phyloP scores from a whole-genome alignment of 2,888 invertebrate species.

The Cephus sareptanus region DNA sequence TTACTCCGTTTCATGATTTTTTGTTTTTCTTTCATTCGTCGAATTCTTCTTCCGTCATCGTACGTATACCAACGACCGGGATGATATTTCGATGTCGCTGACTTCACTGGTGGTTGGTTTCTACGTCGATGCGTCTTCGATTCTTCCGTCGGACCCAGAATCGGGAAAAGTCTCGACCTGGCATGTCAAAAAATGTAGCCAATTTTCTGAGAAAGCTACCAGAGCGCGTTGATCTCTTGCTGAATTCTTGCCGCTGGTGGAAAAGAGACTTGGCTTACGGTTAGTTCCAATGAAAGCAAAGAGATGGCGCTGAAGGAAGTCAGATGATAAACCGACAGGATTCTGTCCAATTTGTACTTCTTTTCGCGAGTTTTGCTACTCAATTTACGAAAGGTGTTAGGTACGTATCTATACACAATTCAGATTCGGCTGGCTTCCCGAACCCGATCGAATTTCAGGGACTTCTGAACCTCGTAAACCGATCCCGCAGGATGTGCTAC shows the following conservation, averaged over 20 bases:
- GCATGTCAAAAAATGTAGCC: not conserved
- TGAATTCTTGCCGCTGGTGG: not conserved
- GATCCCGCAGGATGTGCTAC: no score
- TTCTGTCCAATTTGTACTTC: not conserved
- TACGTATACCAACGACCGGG: not conserved
- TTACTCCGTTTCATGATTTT: not conserved
- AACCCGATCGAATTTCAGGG: no score
- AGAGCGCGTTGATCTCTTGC: not conserved
- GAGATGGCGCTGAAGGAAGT: not conserved
- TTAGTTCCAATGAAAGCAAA: not conserved
- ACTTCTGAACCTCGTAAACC: no score
- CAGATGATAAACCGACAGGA: not conserved
- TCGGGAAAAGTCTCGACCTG: not conserved
- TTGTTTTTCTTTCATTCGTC: not conserved
- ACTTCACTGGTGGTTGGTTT: not conserved
- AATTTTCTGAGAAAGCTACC: not conserved
- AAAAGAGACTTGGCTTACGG: not conserved
- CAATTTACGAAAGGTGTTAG: no score
- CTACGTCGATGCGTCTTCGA: not conserved
- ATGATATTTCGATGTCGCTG: not conserved
- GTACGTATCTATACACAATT: no score
- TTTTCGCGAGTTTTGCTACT: no score
- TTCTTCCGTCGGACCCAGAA: not conserved
- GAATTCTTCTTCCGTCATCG: not conserved
- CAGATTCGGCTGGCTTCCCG: no score